Evolutionary conservation across 2,888 invertebrate species (phyloP).

Genomic region (Microctonus hyperodae): DNA sequence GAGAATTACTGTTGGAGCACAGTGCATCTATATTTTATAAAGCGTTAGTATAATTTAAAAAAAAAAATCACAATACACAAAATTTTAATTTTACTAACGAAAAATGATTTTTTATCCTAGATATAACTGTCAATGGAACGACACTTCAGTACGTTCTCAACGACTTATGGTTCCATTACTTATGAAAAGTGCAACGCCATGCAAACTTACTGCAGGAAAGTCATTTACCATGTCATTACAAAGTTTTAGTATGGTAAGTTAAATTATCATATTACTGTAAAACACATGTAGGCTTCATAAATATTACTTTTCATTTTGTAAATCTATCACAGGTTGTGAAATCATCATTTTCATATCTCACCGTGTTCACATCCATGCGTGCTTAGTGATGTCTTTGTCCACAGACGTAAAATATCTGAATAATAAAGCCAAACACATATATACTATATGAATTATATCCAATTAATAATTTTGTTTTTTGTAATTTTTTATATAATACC

Average conservation of each 20-base stretch:
- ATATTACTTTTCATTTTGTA: neutral
- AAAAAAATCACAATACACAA: neutral
- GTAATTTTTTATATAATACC: neutral
- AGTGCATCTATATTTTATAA: conserved; percentile 24
- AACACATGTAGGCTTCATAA: too few species aligned
- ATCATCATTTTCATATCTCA: conserved; percentile 31
- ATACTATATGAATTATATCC: neutral
- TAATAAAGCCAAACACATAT: neutral
- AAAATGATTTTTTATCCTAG: neutral
- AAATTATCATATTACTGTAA: too few species aligned
- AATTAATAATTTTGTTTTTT: neutral
- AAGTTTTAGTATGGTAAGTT: conserved; percentile 26
- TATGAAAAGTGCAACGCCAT: conserved; percentile 25
- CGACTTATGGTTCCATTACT: conserved; percentile 23
- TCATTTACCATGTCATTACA: conserved; percentile 24
- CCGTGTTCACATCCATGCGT: conserved; percentile 28
- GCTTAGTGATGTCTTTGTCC: neutral
- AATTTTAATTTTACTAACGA: neutral
- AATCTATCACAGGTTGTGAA: conserved; percentile 23
- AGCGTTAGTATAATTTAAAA: conserved; percentile 23
- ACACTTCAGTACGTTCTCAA: conserved; percentile 25
- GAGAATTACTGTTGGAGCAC: conserved; percentile 29
- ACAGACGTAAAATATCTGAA: neutral
- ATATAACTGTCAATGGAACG: conserved; percentile 24
- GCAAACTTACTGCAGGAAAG: conserved; percentile 27